phyloP scores from a whole-genome alignment of 2,888 invertebrate genomes.

The Scotopteryx bipunctaria region DNA sequence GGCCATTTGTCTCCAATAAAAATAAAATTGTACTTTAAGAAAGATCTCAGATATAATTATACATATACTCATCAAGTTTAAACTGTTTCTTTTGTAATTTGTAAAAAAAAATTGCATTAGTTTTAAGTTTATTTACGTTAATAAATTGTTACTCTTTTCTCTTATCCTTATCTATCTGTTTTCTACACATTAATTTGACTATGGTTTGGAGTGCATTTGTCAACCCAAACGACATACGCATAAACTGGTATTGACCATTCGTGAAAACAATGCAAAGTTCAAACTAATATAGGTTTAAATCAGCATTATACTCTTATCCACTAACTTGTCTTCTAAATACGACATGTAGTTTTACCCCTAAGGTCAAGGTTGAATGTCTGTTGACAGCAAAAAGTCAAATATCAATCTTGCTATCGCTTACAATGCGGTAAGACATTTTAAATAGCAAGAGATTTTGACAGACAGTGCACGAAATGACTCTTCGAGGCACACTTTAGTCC shows the following conservation, averaged over 20 bases:
- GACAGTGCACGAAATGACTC: neutral
- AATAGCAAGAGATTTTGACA: conserved; percentile 50
- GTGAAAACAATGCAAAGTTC: neutral
- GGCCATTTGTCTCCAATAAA: neutral
- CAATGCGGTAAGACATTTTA: conserved; percentile 37
- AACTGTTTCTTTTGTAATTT: too few species aligned
- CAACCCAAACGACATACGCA: neutral
- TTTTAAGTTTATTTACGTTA: neutral
- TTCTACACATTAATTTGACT: too few species aligned
- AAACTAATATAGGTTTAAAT: too few species aligned
- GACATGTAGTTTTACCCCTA: neutral
- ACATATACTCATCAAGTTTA: too few species aligned
- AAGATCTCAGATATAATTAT: too few species aligned
- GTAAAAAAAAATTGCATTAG: too few species aligned
- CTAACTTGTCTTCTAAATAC: too few species aligned
- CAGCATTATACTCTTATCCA: too few species aligned
- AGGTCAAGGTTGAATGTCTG: neutral
- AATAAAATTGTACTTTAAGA: too few species aligned
- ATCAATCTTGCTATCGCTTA: conserved; percentile 46
- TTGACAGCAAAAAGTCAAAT: conserved; percentile 36
- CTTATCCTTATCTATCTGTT: too few species aligned
- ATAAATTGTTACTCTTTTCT: too few species aligned
- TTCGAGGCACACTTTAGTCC: too few species aligned
- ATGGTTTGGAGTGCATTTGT: neutral
- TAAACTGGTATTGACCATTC: neutral